phyloP scores from a whole-genome alignment of 2,888 invertebrate species.

The Pyrgus malvae region DNA sequence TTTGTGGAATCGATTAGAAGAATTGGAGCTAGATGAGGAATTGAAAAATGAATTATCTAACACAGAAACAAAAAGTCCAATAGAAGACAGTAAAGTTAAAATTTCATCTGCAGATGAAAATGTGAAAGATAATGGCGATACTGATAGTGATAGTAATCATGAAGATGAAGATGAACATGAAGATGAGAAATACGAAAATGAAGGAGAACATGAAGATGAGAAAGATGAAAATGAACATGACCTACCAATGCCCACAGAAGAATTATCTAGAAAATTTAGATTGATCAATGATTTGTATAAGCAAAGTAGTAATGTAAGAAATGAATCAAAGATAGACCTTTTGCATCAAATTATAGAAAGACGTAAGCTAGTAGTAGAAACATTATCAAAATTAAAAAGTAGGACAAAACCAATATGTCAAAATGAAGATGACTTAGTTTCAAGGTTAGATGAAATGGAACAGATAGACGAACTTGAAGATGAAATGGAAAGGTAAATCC shows the following conservation, averaged over 20 bases:
- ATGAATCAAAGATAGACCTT: slow-evolving; percentile 46
- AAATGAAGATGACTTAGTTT: slow-evolving; percentile 67
- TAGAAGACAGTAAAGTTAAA: too few relatives aligned
- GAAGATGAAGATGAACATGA: neutral
- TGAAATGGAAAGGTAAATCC: slow-evolving; percentile 78
- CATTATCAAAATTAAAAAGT: slow-evolving; percentile 50
- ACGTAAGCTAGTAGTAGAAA: slow-evolving; percentile 42
- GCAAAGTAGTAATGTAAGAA: neutral
- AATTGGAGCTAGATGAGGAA: slow-evolving; percentile 84
- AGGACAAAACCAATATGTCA: slow-evolving; percentile 47
- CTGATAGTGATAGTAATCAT: neutral
- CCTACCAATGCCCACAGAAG: slow-evolving; percentile 4
- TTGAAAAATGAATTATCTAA: slow-evolving; percentile 66
- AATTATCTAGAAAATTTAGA: slow-evolving; percentile 12
- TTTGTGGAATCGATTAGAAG: slow-evolving; percentile 78
- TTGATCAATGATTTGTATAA: neutral
- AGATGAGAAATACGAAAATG: neutral
- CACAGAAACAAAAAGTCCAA: neutral
- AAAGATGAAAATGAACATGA: slow-evolving; percentile 30
- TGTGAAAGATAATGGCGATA: neutral
- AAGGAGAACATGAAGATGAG: slow-evolving; percentile 20
- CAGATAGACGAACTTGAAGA: slow-evolving; percentile 78
- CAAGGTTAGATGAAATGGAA: slow-evolving; percentile 79
- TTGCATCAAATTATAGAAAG: slow-evolving; percentile 60
- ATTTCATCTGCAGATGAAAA: too few relatives aligned